Base-by-base conservation (phyloP, 2,888 invertebrate genomes). In the Chrysotoxum bicinctum region DNA sequence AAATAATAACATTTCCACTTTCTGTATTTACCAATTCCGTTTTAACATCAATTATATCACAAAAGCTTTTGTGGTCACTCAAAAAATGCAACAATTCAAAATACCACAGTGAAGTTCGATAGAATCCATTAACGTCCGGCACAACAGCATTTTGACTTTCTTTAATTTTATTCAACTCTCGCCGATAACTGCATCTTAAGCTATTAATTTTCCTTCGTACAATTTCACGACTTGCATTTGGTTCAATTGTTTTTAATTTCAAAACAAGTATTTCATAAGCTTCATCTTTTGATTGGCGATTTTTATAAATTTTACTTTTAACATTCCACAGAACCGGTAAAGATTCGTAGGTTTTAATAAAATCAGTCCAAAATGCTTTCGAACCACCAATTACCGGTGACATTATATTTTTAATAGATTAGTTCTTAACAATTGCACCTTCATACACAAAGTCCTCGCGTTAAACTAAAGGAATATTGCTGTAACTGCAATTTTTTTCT, bases 201-300 rank as follows among this genome's bases (percentile, higher is more conserved):
- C 70, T 78, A 75, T 87, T 87, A 40, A 87, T 81, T 81, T 87
- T 84, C 5, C 74, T 40, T 10, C 80, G 69, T 4, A 84, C 84
- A 12, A 56, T 68, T 48, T 77, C 70, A 6, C 84, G 84, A 60
- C 66, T 75, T 14, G 82, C 72, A 9, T 70, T 68, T 16, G 84
- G 54, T 69, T 85, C 84, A 16, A 74, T 74, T 40, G 66, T 74
- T 45, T 68, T 21, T 19, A 84, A 74, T 70, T 87, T 87, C 7
- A 12, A 12, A 10, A 80, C 35, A 14, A 87, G 66, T 35, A 52
- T 60, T 14, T 69, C n/a, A 14, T 87, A 87, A 4, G 76, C 52
- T 40, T 76, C 40, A 32, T 76, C 56, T 66, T 87, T 87, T 19
- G 50, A 48, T 3, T 48, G 30, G 21, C 80, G 77, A 48, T 85